Percentiles rank a stretch among this genome's conserved stretches.
phyloP scores from a whole-genome alignment of 2,888 invertebrate genomes.

The Amphimallon solstitiale region DNA sequence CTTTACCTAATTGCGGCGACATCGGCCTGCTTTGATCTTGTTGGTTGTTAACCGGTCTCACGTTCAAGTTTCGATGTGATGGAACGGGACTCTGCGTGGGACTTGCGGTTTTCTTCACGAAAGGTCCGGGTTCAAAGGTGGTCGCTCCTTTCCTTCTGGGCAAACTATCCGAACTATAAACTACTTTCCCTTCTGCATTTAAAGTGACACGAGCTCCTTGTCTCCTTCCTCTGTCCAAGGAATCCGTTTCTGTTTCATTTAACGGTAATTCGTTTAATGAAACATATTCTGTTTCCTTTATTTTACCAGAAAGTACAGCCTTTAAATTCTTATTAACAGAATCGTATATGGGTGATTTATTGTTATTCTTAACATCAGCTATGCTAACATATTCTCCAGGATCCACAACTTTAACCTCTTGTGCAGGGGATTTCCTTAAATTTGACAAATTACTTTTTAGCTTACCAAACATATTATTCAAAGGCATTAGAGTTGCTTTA shows the following conservation, averaged over 20 bases:
- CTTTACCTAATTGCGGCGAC: constrained; percentile 74
- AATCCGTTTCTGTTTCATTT: constrained; percentile 60
- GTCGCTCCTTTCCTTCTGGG: constrained; percentile 82
- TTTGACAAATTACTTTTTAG: constrained; percentile 62
- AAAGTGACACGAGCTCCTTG: constrained; percentile 83
- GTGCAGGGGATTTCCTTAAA: constrained; percentile 30
- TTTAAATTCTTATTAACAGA: constrained; percentile 72
- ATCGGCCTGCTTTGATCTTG: constrained; percentile 63
- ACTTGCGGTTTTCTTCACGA: constrained; percentile 68
- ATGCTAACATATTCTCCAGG: constrained; percentile 88
- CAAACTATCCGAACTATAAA: constrained; percentile 87
- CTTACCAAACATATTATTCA: constrained; percentile 79
- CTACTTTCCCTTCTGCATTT: constrained; percentile 87
- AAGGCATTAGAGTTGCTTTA: constrained; percentile 68
- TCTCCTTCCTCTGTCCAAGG: constrained; percentile 67
- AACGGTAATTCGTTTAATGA: constrained; percentile 81
- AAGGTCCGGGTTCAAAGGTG: constrained; percentile 89
- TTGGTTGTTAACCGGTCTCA: constrained; percentile 60
- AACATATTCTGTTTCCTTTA: constrained; percentile 79
- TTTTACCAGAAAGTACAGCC: constrained; percentile 69
- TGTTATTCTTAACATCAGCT: constrained; percentile 83
- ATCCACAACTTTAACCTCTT: constrained; percentile 66
- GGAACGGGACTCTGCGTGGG: constrained; percentile 66
- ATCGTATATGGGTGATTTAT: constrained; percentile 72
- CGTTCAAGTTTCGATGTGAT: constrained; percentile 59